Percentiles rank a stretch among this genome's conserved stretches.
Evolutionary conservation across 2,888 invertebrate species (phyloP).

Genomic region (Agonopterix alstromeriana): DNA sequence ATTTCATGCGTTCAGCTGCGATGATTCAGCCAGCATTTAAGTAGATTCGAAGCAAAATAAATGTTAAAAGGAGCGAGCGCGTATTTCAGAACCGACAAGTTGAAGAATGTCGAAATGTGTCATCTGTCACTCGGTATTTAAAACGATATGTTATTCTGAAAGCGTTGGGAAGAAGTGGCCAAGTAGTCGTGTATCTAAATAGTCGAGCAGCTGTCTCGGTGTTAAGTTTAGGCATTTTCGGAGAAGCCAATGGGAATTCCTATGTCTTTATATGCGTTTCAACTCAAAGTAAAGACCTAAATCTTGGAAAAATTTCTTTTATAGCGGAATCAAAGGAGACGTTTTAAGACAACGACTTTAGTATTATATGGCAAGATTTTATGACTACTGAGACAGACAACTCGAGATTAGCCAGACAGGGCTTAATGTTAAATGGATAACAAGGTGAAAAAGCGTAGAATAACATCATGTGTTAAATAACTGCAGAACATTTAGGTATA

Average conservation of each 20-base stretch:
- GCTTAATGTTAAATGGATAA: too few species aligned
- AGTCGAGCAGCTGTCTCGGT: constrained; percentile 60
- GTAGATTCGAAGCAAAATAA: constrained; percentile 47
- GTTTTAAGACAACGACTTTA: too few species aligned
- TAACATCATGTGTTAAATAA: too few species aligned
- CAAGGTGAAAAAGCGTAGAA: too few species aligned
- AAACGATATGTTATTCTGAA: constrained; percentile 72
- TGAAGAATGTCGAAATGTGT: constrained; percentile 76
- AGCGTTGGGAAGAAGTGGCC: constrained; percentile 43
- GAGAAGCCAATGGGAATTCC: constrained; percentile 53
- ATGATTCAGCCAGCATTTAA: constrained; percentile 26
- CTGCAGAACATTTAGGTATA: too few species aligned
- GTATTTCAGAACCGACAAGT: constrained; percentile 73
- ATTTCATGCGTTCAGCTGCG: constrained; percentile 12
- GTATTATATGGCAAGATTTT: too few species aligned
- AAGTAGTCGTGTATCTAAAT: constrained; percentile 59
- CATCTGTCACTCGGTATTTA: constrained; percentile 75
- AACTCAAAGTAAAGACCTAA: constrained; percentile 27
- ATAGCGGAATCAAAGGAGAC: neutral
- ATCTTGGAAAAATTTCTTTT: constrained; percentile 21
- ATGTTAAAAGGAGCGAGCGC: constrained; percentile 46
- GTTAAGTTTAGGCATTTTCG: constrained; percentile 53
- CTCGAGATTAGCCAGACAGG: too few species aligned
- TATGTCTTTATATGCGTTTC: constrained; percentile 32
- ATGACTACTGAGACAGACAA: too few species aligned